Base-by-base conservation (phyloP, 2,797 vertebrate species). In the Pelobates cultripes region DNA sequence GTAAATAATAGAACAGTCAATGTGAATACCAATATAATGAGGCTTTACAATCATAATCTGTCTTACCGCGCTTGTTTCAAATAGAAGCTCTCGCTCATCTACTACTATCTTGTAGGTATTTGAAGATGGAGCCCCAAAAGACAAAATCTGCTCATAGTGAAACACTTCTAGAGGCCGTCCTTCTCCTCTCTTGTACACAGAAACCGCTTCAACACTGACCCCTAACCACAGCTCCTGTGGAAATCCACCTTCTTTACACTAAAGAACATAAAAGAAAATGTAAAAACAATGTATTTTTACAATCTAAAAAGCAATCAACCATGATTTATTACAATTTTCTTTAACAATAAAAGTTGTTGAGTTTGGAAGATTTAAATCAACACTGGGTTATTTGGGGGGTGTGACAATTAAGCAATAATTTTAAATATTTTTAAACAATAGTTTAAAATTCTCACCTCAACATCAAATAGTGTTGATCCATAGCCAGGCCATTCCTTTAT, bases 401-500 rank as follows among this genome's bases (percentile, higher is more conserved):
- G 5, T 61, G 10, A 61, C 5, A 5, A 63, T n/a, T 6, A 63
- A 63, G 15, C 13, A 15, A 5, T 14, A n/a, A 63, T 28, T 28
- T 28, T 28, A 28, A 28, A 28, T 28, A 28, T 13, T 70, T 47
- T 42, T 41, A 28, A 28, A 28, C 28, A 4, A 28, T 66, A 53
- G 63, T 43, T 55, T 43, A 43, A 67, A 43, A 44, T n/a, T 14
- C 93, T 96, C 78, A 99, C 98, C 96, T 99, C 96, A 3, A 97
- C 96, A 0, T 96, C 96, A 74, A 99, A 99, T 75, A 99, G 94
- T 0, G 97, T 97, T 66, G 97, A 98, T 2, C 98, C 97, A 1
- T 99, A 98, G 4, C 98, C 97, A 10, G 96, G 94, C 98, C 98
- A 99, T 88, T 99, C 98, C 90, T 95, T 96, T 85, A 96, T 95